Evolutionary conservation across 2,113 vertebrate genomes (phyloP).

Genomic region (Rattus norvegicus): DNA sequence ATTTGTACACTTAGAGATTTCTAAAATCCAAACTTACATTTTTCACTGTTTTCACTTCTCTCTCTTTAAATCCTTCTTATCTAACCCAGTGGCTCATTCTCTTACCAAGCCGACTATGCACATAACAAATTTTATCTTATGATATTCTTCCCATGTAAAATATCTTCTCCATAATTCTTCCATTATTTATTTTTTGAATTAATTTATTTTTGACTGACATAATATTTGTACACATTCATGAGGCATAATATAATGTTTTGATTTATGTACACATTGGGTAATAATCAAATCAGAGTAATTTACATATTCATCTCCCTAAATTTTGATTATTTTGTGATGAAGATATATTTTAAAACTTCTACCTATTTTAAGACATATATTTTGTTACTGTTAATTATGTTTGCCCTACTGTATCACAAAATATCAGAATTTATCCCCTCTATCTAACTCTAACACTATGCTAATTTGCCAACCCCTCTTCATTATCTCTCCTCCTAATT

Average conservation of each 20-base stretch:
- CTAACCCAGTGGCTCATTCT: background rate
- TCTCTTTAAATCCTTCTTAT: background rate
- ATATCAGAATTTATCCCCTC: background rate
- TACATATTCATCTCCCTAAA: background rate
- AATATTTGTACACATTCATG: background rate
- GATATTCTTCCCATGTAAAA: background rate
- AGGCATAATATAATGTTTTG: background rate
- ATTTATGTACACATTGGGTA: background rate
- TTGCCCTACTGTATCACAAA: background rate
- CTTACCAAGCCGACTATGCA: background rate
- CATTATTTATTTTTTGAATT: background rate
- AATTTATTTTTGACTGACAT: constrained; percentile 2
- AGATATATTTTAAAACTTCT: background rate
- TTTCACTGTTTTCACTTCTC: background rate
- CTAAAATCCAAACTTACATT: background rate
- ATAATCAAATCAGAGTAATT: background rate
- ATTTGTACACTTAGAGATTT: background rate
- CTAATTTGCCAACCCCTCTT: background rate
- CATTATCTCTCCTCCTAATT: background rate
- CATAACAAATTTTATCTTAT: background rate
- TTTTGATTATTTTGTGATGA: background rate
- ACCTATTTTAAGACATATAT: background rate
- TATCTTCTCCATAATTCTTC: background rate
- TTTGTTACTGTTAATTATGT: background rate
- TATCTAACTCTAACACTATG: background rate